These are phyloP conservation scores for Phallusia fumigata DNA, from an alignment of 23 tunicate genomes.

Conservation along the genomic window DNA sequence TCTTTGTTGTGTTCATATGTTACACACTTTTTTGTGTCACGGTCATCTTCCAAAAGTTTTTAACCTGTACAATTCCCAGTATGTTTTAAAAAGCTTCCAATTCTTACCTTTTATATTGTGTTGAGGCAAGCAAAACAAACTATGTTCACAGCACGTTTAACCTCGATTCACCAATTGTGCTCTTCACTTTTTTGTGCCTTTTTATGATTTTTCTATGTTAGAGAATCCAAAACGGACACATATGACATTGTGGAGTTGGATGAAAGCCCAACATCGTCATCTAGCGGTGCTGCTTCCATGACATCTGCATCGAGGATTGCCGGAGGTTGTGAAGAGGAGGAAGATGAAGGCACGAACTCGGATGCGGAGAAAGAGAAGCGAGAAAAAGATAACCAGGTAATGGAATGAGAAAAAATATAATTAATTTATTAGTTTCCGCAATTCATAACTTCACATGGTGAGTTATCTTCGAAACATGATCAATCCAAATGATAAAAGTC, in stretches of 20 bases:
- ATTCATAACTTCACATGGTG: too few relatives aligned
- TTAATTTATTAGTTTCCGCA: too few relatives aligned
- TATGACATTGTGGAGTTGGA: conserved; percentile 26
- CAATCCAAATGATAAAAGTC: too few relatives aligned
- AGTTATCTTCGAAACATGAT: too few relatives aligned
- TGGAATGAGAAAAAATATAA: not conserved
- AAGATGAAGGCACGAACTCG: conserved; percentile 48
- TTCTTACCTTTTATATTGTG: too few relatives aligned
- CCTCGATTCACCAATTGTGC: too few relatives aligned
- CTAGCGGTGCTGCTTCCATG: not conserved
- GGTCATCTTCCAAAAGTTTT: too few relatives aligned
- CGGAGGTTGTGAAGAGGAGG: conserved; percentile 40
- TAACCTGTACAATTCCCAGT: too few relatives aligned
- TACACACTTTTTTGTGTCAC: not conserved
- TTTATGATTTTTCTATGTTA: not conserved
- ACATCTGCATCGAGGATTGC: not conserved
- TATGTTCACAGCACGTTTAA: too few relatives aligned
- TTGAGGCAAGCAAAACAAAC: too few relatives aligned
- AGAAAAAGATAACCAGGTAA: conserved; percentile 57
- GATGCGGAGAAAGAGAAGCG: conserved; percentile 38
- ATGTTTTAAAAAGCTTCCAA: too few relatives aligned
- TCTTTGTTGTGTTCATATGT: not conserved
- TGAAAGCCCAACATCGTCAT: not conserved
- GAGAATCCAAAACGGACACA: conserved; percentile 28
- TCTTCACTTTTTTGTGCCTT: too few relatives aligned